Evolutionary conservation across 2,113 vertebrate genomes (phyloP).

Genomic region (Psilopsiagon aymara): DNA sequence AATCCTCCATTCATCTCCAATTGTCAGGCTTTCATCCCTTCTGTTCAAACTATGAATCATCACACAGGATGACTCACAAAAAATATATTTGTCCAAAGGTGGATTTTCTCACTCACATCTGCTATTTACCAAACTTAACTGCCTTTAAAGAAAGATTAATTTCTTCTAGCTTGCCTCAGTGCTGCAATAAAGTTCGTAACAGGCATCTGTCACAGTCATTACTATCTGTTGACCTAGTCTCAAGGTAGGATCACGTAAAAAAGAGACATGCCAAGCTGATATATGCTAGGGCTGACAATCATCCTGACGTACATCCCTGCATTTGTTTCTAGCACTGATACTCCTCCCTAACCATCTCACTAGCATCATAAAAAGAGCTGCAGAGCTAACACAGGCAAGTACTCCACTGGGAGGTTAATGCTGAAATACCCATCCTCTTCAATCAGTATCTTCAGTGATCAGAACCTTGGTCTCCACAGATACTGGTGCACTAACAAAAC

Average conservation of each 20-base stretch:
- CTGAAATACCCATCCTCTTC: neutral
- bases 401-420: neutral
- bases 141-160: slow-evolving; percentile 10
- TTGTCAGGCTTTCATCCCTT: neutral
- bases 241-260: neutral
- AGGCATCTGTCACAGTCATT: neutral
- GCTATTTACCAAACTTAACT: neutral
- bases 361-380: neutral
- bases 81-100: slow-evolving; percentile 23
- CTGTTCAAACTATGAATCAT: neutral
- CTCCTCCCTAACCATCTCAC: neutral
- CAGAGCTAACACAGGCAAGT: neutral
- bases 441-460: neutral
- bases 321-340: neutral
- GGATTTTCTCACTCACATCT: neutral
- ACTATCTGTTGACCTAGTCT: neutral
- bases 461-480: neutral
- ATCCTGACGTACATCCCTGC: neutral
- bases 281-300: neutral
- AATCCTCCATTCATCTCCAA: neutral
- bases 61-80: neutral
- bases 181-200: neutral
- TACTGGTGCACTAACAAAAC: neutral
- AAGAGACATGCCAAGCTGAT: neutral
- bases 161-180: neutral